Evolutionary conservation across 1,140 invertebrate species (phyloP), one percentile per base, ranked within the genome.

Genomic region (Sitobion miscanthi): DNA sequence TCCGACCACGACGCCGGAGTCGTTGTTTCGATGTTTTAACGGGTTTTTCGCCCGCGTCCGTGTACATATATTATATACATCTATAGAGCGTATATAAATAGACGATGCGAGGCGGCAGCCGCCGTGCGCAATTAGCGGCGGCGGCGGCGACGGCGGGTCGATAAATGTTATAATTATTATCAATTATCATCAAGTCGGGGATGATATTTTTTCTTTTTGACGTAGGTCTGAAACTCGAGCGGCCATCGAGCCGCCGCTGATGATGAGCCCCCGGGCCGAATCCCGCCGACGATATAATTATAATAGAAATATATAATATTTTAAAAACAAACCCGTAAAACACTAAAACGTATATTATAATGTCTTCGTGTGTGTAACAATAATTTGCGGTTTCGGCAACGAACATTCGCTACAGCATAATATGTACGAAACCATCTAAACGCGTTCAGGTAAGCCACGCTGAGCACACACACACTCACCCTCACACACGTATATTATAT

Each of bases 111-210:
- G 62, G 62, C 30, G 62, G 62, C 62, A 77, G 83, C 21, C 82
- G 85, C 25, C 23, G 45, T 47, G 85, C 86, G 52, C 88, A 90
- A 90, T 90, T 92, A 92, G 90, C 47, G 77, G 45, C 69, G 90
- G 54, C 90, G 91, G 91, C 77, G 77, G 21, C 35, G 35, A 35
- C 69, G 90, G 54, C 77, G 91, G 91, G 91, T 86, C 91, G 91
- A 93, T 86, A 93, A 93, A 93, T 93, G 91, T 93, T 93, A 93
- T 93, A 93, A 93, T 93, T 93, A 93, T 93, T 93, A 93, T 93
- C 91, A 93, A 93, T 93, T 93, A 93, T 93, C 89, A 85, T 93
- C 49, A 38, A 35, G 42, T 47, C 77, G 82, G 77, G 87, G 88
- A 57, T 62, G 52, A 90, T 90, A 42, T 54, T 85, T 23, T 77